Evolutionary conservation across 2,888 invertebrate species (phyloP).

Genomic region (Hartigia nigra): DNA sequence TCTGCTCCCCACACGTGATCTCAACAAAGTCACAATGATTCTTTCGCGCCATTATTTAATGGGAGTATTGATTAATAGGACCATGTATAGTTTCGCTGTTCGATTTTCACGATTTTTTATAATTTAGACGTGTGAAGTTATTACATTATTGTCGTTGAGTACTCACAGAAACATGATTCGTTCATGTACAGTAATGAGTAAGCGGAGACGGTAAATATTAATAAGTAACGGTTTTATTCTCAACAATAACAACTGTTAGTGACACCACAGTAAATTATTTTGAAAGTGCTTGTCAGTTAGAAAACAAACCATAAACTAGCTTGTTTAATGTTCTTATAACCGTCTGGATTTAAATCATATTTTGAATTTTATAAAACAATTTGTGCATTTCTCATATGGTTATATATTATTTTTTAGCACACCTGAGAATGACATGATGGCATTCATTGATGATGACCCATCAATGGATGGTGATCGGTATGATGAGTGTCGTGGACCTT

Average conservation of each 20-base stretch:
- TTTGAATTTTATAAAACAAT: background rate
- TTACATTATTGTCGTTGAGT: background rate
- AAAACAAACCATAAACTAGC: background rate
- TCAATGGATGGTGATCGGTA: conserved; percentile 65
- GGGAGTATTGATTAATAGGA: background rate
- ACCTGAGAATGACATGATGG: conserved; percentile 79
- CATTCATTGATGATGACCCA: conserved; percentile 82
- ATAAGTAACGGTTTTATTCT: background rate
- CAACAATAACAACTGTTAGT: background rate
- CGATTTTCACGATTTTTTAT: background rate
- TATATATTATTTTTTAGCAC: conserved; percentile 43
- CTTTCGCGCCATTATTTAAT: background rate
- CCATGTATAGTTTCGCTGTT: background rate
- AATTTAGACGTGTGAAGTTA: background rate
- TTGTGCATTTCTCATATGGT: background rate
- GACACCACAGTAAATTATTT: background rate
- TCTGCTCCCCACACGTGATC: background rate
- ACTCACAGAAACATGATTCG: background rate
- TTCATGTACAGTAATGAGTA: background rate
- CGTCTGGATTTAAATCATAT: background rate
- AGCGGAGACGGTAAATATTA: background rate
- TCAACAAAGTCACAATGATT: background rate
- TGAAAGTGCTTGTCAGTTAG: background rate
- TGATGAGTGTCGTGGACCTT: conserved; percentile 67
- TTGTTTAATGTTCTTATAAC: background rate